phyloP scores from a whole-genome alignment of 2,113 vertebrate genomes.

The Daphoenositta chrysoptera region DNA sequence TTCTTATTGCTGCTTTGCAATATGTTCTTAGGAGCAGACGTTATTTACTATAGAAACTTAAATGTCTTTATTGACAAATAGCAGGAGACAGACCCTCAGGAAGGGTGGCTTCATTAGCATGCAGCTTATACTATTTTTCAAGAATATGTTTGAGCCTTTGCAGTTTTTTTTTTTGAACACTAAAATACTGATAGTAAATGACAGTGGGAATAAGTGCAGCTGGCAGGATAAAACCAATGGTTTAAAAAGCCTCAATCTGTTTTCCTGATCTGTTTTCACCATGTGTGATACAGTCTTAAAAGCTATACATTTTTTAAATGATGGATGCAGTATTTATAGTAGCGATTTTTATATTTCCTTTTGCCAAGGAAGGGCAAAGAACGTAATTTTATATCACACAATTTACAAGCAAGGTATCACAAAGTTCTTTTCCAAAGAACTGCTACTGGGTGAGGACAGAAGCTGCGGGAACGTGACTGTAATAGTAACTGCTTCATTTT shows the following conservation, averaged over 20 bases:
- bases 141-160: conserved; percentile 35
- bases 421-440: neutral
- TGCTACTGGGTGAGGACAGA: neutral
- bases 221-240: conserved; percentile 42
- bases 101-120: conserved; percentile 46
- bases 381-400: conserved; percentile 22
- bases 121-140: conserved; percentile 36
- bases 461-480: neutral
- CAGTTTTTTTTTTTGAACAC: conserved; percentile 1
- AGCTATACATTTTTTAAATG: conserved; percentile 2
- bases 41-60: conserved; percentile 46
- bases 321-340: conserved; percentile 7
- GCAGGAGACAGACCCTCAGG: conserved; percentile 48
- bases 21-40: conserved; percentile 33
- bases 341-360: conserved; percentile 13
- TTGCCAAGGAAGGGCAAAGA: conserved; percentile 28
- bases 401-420: conserved; percentile 9
- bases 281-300: conserved; percentile 17
- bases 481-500: neutral
- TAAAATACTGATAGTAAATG: conserved; percentile 56
- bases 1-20: neutral
- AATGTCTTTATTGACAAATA: conserved; percentile 59
- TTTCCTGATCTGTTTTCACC: conserved; percentile 54
- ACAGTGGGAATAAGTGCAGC: conserved; percentile 45
- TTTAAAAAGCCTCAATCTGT: conserved; percentile 61